Evolutionary conservation across 2,888 invertebrate genomes (phyloP).

Genomic region (Heliconius cydno): DNA sequence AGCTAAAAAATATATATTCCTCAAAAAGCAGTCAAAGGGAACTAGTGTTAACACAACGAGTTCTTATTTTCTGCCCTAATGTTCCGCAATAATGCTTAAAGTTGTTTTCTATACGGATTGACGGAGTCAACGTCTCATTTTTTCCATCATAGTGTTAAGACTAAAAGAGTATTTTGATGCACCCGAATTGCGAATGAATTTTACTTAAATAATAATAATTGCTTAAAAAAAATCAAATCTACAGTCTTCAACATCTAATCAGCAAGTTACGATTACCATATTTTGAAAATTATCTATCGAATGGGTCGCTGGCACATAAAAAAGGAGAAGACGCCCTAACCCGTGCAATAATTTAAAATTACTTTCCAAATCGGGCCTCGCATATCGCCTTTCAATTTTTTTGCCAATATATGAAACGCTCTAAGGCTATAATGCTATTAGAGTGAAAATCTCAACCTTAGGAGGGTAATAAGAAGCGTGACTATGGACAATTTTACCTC

Average conservation of each 20-base stretch:
- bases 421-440: constrained; percentile 75
- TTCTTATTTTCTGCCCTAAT: too few relatives aligned
- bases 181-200: too few relatives aligned
- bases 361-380: constrained; percentile 22
- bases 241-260: neutral
- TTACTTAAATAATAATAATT: too few relatives aligned
- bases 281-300: neutral
- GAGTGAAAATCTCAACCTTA: constrained; percentile 75
- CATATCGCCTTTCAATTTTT: constrained; percentile 49
- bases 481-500: constrained; percentile 73
- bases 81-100: too few relatives aligned
- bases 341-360: constrained; percentile 31
- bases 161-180: too few relatives aligned
- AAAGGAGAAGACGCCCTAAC: constrained; percentile 2
- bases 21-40: too few relatives aligned
- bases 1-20: too few relatives aligned
- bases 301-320: neutral
- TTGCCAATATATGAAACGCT: constrained; percentile 65
- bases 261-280: neutral
- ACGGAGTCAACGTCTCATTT: too few relatives aligned
- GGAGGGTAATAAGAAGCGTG: constrained; percentile 77
- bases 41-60: too few relatives aligned
- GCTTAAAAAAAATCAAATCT: neutral
- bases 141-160: too few relatives aligned
- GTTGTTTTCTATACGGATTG: too few relatives aligned